Evolutionary conservation across 64 coral and sea anemone genomes (phyloP).

Genomic region (Stichodactyla helianthus): DNA sequence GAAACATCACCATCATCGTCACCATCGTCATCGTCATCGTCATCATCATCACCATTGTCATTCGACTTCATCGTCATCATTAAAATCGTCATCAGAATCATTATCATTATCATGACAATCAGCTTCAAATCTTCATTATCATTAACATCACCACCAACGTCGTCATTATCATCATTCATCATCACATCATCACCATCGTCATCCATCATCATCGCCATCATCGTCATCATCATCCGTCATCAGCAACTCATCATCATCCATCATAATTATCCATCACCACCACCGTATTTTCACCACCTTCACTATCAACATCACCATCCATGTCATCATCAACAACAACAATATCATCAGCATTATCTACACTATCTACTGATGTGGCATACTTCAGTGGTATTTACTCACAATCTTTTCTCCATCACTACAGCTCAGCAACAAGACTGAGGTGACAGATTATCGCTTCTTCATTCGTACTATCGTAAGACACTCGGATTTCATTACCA

Average conservation of each 20-base stretch:
- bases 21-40: not conserved
- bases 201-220: not conserved
- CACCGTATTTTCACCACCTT: too few species aligned
- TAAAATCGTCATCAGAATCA: not conserved
- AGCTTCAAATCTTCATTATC: too few species aligned
- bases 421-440: slow-evolving; percentile 69
- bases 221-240: too few species aligned
- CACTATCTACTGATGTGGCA: too few species aligned
- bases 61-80: not conserved
- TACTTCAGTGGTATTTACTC: not conserved
- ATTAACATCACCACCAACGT: not conserved
- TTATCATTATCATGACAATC: not conserved
- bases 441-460: slow-evolving; percentile 94
- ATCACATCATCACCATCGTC: not conserved
- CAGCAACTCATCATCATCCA: too few species aligned
- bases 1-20: not conserved
- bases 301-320: too few species aligned
- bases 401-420: not conserved
- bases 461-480: slow-evolving; percentile 94
- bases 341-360: not conserved
- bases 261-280: too few species aligned
- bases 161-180: not conserved
- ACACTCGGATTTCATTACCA: slow-evolving; percentile 91
- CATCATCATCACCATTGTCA: not conserved
- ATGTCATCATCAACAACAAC: too few species aligned